phyloP scores from a whole-genome alignment of 64 coral and sea anemone species.

The Anthopleura sola region DNA sequence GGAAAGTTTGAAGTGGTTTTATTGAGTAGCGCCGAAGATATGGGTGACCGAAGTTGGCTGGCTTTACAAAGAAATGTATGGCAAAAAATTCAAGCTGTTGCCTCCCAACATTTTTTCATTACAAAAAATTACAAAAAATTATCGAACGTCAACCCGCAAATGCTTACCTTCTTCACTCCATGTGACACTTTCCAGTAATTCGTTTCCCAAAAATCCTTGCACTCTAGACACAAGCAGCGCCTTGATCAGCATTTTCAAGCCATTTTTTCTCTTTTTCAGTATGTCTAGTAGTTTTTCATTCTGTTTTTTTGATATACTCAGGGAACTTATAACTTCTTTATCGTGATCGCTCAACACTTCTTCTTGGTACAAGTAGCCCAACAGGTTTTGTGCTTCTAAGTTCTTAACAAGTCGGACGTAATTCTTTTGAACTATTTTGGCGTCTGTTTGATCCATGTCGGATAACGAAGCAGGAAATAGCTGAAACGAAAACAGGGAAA shows the following conservation, averaged over 20 bases:
- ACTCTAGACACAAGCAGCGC: not conserved
- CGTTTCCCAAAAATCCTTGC: not conserved
- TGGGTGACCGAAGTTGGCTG: no score
- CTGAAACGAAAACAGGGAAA: no score
- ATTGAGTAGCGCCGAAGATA: no score
- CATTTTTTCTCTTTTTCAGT: not conserved
- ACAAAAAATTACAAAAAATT: no score
- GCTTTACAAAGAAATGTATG: no score
- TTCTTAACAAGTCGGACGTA: not conserved
- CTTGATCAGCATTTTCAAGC: not conserved
- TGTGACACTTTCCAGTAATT: not conserved
- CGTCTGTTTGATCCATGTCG: no score
- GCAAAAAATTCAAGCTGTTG: no score
- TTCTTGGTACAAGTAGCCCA: constrained; percentile 2
- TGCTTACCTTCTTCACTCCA: not conserved
- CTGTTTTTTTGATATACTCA: not conserved
- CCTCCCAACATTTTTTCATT: no score
- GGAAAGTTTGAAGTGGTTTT: no score
- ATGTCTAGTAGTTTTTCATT: not conserved
- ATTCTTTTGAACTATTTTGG: not conserved
- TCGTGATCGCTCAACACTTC: not conserved
- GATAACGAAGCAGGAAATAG: no score
- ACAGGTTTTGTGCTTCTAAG: not conserved
- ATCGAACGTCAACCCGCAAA: no score
- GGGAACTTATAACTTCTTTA: not conserved